phyloP scores from a whole-genome alignment of 2,113 vertebrate genomes.

The Antechinus flavipes region DNA sequence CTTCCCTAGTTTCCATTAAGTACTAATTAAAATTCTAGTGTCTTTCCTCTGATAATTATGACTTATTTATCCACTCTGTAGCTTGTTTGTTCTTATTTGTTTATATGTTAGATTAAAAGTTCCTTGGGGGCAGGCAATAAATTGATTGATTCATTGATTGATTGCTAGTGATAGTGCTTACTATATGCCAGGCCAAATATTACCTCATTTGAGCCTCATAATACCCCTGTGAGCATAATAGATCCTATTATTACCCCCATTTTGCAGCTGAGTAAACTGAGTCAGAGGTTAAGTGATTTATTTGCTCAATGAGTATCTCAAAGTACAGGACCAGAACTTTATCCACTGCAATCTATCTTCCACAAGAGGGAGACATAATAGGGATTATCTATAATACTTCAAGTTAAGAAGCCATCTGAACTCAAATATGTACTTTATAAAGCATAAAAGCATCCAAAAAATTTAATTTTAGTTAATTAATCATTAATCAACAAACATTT shows the following conservation, averaged over 20 bases:
- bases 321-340: background rate
- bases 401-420: background rate
- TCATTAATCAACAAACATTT: background rate
- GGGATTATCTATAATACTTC: background rate
- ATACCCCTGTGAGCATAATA: background rate
- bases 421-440: background rate
- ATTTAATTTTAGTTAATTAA: background rate
- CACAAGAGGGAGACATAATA: background rate
- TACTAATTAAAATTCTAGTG: background rate
- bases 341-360: background rate
- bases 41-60: background rate
- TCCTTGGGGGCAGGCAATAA: background rate
- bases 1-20: background rate
- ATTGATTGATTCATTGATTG: background rate
- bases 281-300: background rate
- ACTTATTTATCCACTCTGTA: background rate
- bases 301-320: background rate
- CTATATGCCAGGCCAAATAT: background rate
- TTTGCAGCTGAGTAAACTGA: background rate
- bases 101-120: background rate
- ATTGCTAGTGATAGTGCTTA: background rate
- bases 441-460: background rate
- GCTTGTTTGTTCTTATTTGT: background rate
- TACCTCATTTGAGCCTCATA: background rate
- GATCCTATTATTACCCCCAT: background rate